A percentile compares a stretch with the other conserved stretches of the same genome.
These are phyloP conservation scores for Xestia xanthographa DNA, from an alignment of 2,888 invertebrate species.

Conservation along the genomic window DNA sequence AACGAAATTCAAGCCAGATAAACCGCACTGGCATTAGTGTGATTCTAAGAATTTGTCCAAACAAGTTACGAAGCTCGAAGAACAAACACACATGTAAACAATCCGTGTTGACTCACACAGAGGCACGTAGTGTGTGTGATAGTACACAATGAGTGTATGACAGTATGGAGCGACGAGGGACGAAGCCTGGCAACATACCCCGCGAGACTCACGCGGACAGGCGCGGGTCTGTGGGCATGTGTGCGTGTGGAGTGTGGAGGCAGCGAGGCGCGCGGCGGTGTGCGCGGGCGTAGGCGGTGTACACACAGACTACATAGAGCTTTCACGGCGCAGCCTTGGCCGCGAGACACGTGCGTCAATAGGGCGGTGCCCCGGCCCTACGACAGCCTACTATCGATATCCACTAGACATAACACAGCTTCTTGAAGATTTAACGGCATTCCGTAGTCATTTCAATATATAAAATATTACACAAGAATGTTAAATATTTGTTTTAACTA, in stretches of 20 bases:
- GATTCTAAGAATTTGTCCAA: constrained; percentile 88
- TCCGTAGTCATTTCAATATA: constrained; percentile 4
- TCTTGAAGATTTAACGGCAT: constrained; percentile 30
- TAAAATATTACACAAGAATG: constrained; percentile 28
- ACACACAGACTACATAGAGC: constrained; percentile 87
- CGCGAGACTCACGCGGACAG: constrained; percentile 42
- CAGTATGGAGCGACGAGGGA: constrained; percentile 57
- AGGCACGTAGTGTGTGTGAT: constrained; percentile 47
- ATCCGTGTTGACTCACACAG: constrained; percentile 73
- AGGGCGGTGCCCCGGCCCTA: constrained; percentile 78
- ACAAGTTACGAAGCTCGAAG: constrained; percentile 82
- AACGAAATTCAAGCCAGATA: constrained; percentile 78
- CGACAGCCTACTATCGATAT: constrained; percentile 65
- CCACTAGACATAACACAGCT: constrained; percentile 40
- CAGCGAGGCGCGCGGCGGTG: constrained; percentile 12
- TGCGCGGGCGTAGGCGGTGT: constrained; percentile 78
- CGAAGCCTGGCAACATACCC: constrained; percentile 73
- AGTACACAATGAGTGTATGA: constrained; percentile 59
- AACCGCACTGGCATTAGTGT: constrained; percentile 80
- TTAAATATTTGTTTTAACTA: constrained; percentile 7
- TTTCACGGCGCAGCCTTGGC: constrained; percentile 90
- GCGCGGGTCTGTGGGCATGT: constrained; percentile 56
- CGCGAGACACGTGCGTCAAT: constrained; percentile 88
- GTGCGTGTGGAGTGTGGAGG: constrained; percentile 43
- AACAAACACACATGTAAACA: constrained; percentile 74